phyloP scores from a whole-genome alignment of 2,888 invertebrate genomes.

The Acleris cristana region DNA sequence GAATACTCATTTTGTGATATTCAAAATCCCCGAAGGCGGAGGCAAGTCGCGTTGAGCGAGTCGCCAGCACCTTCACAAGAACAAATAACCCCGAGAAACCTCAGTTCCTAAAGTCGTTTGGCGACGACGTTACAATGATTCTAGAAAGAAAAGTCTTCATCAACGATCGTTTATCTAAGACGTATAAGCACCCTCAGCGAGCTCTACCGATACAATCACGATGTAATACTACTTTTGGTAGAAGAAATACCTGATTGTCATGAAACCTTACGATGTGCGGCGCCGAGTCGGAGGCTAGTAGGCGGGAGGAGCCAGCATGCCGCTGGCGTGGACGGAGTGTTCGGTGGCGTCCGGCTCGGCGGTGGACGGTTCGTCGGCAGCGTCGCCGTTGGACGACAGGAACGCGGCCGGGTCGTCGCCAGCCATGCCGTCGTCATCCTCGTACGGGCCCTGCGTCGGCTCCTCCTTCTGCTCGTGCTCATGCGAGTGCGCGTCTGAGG shows the following conservation, averaged over 20 bases:
- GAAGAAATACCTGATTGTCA: slow-evolving; percentile 66
- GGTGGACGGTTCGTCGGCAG: slow-evolving; percentile 81
- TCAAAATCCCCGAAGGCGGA: slow-evolving; percentile 71
- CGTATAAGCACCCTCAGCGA: slow-evolving; percentile 61
- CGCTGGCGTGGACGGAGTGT: slow-evolving; percentile 81
- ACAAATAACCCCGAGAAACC: slow-evolving; percentile 68
- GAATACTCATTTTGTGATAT: slow-evolving; percentile 74
- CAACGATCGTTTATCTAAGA: slow-evolving; percentile 49
- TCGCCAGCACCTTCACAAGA: slow-evolving; percentile 80
- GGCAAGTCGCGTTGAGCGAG: slow-evolving; percentile 76
- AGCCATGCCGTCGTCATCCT: slow-evolving; percentile 80
- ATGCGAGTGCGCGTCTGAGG: slow-evolving; percentile 73
- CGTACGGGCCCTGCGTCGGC: slow-evolving; percentile 86
- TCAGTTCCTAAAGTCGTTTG: slow-evolving; percentile 63
- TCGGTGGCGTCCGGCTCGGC: slow-evolving; percentile 85
- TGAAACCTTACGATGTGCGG: slow-evolving; percentile 41
- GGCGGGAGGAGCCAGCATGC: slow-evolving; percentile 81
- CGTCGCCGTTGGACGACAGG: slow-evolving; percentile 65
- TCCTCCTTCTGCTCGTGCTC: slow-evolving; percentile 73
- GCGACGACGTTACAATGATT: slow-evolving; percentile 56
- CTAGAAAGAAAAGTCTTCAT: slow-evolving; percentile 59
- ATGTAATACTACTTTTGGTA: slow-evolving; percentile 80
- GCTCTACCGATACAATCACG: slow-evolving; percentile 57
- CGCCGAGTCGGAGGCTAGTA: slow-evolving; percentile 71
- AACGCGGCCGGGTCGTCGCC: slow-evolving; percentile 83